Evolutionary conservation across 1,140 invertebrate species (phyloP).

Genomic region (Drosophila yakuba): DNA sequence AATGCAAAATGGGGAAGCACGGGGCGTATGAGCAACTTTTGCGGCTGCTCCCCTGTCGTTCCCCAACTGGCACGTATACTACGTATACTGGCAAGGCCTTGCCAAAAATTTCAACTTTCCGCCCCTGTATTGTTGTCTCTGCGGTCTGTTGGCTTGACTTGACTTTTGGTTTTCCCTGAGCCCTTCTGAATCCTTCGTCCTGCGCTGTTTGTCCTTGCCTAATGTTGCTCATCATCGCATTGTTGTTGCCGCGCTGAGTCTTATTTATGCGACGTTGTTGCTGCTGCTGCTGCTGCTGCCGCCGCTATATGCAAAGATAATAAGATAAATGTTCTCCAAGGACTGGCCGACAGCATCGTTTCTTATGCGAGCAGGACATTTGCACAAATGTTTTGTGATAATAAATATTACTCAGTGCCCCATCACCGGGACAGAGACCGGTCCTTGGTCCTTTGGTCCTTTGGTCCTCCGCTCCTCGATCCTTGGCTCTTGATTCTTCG

Average conservation of each 20-base stretch:
- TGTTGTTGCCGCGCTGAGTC: slow-evolving; percentile 72
- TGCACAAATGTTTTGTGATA: slow-evolving; percentile 83
- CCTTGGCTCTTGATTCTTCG: too few relatives aligned
- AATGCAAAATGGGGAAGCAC: slow-evolving; percentile 15
- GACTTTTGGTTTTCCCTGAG: slow-evolving; percentile 78
- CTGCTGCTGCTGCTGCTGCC: slow-evolving; percentile 41
- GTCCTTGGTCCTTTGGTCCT: not conserved
- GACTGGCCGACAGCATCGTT: slow-evolving; percentile 78
- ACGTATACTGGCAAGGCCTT: slow-evolving; percentile 29
- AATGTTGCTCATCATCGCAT: slow-evolving; percentile 80
- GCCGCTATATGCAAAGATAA: slow-evolving; percentile 78
- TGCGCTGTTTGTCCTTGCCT: slow-evolving; percentile 80
- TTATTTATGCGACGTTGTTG: slow-evolving; percentile 75
- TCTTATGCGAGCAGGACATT: slow-evolving; percentile 79
- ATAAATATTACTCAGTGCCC: slow-evolving; percentile 81
- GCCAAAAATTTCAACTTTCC: slow-evolving; percentile 66
- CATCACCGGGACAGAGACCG: slow-evolving; percentile 60
- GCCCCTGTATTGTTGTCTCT: slow-evolving; percentile 44
- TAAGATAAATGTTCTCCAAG: slow-evolving; percentile 82
- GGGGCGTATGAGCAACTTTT: slow-evolving; percentile 74
- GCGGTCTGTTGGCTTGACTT: slow-evolving; percentile 79
- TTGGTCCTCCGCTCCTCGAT: not conserved
- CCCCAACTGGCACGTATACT: slow-evolving; percentile 44
- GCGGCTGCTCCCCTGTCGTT: slow-evolving; percentile 22
- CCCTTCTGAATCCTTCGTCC: slow-evolving; percentile 65